Base-by-base conservation (phyloP, 2,797 vertebrate genomes). In the Cryptoprocta ferox region DNA sequence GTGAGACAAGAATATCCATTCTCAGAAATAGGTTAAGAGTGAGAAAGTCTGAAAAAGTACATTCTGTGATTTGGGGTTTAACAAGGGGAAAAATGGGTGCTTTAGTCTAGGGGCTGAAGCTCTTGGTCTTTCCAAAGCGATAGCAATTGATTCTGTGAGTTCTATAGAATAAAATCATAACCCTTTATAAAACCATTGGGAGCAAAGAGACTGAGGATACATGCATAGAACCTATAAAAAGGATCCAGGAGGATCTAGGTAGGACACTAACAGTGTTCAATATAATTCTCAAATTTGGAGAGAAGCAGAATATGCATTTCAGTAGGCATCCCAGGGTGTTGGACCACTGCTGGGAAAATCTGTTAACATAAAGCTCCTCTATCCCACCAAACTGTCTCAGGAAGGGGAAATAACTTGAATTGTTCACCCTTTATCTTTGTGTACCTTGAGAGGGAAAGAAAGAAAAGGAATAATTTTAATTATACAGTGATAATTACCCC, bases 41-140 rank as follows among this genome's bases (percentile, higher is more conserved):
- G 13, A 89, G 21, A 3, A 73, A 85, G 24, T 75, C 19, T 78
- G 30, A 18, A 56, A 93, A 86, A 92, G 26, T 45, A 37, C 0
- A 56, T 80, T 73, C 24, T 19, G 10, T 71, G n/a, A 11, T 66
- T 68, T 80, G 35, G 63, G 4, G 9, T 18, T 83, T 76, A 83
- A 26, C 53, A 56, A 75, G 39, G 13, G 1, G 2, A 0, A 66
- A 50, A 80, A 45, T 10, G 3, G 19, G 2, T 73, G 6, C 9
- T 94, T 70, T 59, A 53, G n/a, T 85, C 32, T 50, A 85, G 4
- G 24, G 8, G 2, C 66, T 92, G 50, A 84, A 76, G 10, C 15
- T 56, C 14, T 95, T 91, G 19, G 4, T 89, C 11, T 86, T 96
- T 37, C 13, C 48, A 56, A 89, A 82, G 39, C 92, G 61, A 56